Conservation (phyloP, 2,113 vertebrate genomes). For the Gallinago media region DNA sequence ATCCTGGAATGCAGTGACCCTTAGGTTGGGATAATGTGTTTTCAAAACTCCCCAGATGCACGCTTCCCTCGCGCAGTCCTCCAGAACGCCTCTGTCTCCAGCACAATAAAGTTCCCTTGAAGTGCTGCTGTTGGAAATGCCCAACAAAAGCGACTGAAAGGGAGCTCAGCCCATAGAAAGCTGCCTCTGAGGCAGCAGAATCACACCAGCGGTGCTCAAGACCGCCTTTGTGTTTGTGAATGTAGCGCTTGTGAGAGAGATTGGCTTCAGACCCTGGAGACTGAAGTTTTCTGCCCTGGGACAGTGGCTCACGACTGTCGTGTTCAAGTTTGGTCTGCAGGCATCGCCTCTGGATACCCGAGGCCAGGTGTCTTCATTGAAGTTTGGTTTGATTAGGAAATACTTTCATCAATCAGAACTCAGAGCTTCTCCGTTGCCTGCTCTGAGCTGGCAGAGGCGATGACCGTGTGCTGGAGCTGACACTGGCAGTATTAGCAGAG, state of each 20-base stretch:
- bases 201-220: not conserved
- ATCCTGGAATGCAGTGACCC: not conserved
- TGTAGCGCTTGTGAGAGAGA: not conserved
- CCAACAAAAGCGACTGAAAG: slow-evolving; percentile 16
- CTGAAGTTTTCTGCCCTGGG: not conserved
- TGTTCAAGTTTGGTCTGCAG: not conserved
- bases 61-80: not conserved
- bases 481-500: not conserved
- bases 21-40: slow-evolving; percentile 14
- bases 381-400: not conserved
- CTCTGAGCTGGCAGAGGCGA: not conserved
- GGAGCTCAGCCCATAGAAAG: not conserved
- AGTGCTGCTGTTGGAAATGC: slow-evolving; percentile 36
- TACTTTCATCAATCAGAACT: not conserved
- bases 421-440: not conserved
- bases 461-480: not conserved
- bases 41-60: not conserved
- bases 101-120: slow-evolving; percentile 25
- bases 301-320: not conserved
- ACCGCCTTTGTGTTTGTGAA: not conserved
- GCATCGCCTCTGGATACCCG: accelerated
- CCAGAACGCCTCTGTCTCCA: not conserved
- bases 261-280: not conserved
- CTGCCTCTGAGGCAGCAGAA: slow-evolving; percentile 14
- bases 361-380: not conserved